Percentiles rank a stretch among this genome's conserved stretches.
Conservation (phyloP, 2,113 vertebrate species). For the Pelecanus crispus region DNA sequence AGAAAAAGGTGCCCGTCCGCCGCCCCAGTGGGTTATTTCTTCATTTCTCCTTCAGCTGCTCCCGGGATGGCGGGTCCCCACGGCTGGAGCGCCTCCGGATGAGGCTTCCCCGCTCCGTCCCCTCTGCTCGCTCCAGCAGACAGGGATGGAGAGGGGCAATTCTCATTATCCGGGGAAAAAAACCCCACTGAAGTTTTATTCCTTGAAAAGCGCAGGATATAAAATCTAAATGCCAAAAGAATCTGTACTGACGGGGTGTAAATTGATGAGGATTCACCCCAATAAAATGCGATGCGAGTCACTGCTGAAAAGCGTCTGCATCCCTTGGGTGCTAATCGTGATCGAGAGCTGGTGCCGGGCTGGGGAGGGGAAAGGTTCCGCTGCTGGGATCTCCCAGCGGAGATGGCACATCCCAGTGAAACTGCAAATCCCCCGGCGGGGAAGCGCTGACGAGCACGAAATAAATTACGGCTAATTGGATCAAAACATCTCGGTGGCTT, state of each 20-base stretch:
- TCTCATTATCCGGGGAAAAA: neutral
- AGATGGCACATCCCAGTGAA: neutral
- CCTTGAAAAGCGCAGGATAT: neutral
- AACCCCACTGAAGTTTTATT: neutral
- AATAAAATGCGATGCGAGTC: neutral
- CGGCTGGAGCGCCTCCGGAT: rapidly evolving
- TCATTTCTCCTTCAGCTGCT: rapidly evolving
- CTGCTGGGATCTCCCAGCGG: neutral
- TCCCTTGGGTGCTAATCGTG: neutral
- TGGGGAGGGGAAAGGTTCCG: neutral
- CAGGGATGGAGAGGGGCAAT: no score
- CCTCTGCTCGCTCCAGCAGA: rapidly evolving
- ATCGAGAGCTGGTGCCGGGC: rapidly evolving
- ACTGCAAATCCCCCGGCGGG: neutral
- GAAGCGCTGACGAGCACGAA: neutral
- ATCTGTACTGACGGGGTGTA: neutral
- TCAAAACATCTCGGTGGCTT: neutral
- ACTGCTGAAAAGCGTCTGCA: neutral
- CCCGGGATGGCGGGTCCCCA: rapidly evolving
- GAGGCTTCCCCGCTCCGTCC: neutral
- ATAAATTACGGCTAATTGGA: constrained; percentile 6
- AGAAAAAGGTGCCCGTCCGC: rapidly evolving
- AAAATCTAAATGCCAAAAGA: neutral
- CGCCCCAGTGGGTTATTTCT: rapidly evolving
- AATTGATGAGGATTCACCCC: neutral